Evolutionary conservation across 1,140 invertebrate species (phyloP).

Genomic region (Colletes gigas): DNA sequence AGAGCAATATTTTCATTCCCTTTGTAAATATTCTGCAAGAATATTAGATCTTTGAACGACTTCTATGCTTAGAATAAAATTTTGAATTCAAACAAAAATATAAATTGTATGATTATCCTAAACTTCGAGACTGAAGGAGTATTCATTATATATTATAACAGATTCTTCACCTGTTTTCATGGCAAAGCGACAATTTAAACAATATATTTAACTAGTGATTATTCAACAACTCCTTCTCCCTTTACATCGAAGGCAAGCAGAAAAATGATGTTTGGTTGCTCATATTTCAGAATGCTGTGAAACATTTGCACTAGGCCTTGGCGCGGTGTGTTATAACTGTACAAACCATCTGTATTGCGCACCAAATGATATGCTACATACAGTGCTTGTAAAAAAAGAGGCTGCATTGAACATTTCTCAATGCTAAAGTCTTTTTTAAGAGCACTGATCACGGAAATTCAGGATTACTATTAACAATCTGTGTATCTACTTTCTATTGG

Average conservation of each 20-base stretch:
- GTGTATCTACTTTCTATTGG: neutral
- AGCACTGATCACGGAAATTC: conserved; percentile 15
- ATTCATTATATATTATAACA: conserved; percentile 21
- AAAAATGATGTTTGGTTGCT: conserved; percentile 28
- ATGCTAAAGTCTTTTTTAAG: neutral
- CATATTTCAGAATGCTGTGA: conserved; percentile 37
- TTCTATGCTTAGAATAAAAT: conserved; percentile 30
- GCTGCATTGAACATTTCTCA: neutral
- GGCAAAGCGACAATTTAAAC: conserved; percentile 6
- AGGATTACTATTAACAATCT: conserved; percentile 17
- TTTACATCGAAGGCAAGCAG: conserved; percentile 37
- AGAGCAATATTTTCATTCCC: conserved; percentile 22
- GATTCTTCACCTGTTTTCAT: neutral
- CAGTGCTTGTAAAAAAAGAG: conserved; percentile 24
- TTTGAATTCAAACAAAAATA: conserved; percentile 25
- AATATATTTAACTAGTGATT: conserved; percentile 26
- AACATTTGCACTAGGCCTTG: conserved; percentile 54
- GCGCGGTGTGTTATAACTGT: conserved; percentile 49
- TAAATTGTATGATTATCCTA: conserved; percentile 11
- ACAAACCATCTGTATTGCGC: conserved; percentile 40
- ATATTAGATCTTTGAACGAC: conserved; percentile 10
- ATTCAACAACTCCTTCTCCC: conserved; percentile 53
- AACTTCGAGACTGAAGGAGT: neutral
- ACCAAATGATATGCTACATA: conserved; percentile 47
- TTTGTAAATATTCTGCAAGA: conserved; percentile 11